phyloP scores from a whole-genome alignment of 2,113 vertebrate genomes.

The Tinamus guttatus region DNA sequence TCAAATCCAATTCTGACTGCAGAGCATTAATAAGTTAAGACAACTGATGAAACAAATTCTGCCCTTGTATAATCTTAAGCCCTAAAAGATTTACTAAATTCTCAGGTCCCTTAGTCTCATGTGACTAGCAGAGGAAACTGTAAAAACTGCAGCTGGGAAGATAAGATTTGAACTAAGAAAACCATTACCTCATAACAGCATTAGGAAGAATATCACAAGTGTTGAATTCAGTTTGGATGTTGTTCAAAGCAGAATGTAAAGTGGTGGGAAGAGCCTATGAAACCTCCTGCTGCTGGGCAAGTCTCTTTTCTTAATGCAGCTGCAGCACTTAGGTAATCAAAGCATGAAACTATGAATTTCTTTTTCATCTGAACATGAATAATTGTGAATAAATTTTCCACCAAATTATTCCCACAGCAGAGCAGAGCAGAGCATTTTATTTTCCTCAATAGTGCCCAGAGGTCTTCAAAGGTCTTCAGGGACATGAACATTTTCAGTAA shows the following conservation, averaged over 20 bases:
- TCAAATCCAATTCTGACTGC: constrained; percentile 23
- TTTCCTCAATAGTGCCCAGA: not conserved
- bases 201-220: constrained; percentile 18
- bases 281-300: not conserved
- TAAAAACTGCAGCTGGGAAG: constrained; percentile 44
- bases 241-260: constrained; percentile 50
- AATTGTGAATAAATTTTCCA: not conserved
- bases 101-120: constrained; percentile 32
- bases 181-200: constrained; percentile 51
- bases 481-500: not conserved
- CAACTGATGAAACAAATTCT: not conserved
- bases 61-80: constrained; percentile 27
- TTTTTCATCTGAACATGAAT: not conserved
- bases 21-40: constrained; percentile 15
- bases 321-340: not conserved
- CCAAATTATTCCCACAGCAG: not conserved
- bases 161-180: constrained; percentile 64
- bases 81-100: constrained; percentile 53
- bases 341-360: not conserved
- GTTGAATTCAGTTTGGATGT: constrained; percentile 60
- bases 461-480: not conserved
- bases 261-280: constrained; percentile 21
- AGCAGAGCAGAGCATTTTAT: not conserved
- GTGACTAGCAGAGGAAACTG: constrained; percentile 33
- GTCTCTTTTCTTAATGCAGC: not conserved